Base-by-base conservation (phyloP, 2,888 invertebrate species). In the Rhaphigaster nebulosa region DNA sequence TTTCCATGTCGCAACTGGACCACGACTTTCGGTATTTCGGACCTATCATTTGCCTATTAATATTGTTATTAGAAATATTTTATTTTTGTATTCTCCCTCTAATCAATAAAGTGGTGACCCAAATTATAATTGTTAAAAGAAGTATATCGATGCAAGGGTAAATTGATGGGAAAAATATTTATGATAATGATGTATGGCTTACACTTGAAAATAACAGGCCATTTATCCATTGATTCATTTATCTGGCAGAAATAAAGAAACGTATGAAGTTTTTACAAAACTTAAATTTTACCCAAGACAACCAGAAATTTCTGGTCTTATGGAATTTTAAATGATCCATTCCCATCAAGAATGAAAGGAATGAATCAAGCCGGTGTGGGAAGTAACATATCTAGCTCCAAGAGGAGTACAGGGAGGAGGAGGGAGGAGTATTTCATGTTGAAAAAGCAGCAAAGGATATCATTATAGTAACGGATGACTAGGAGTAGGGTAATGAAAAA, bases 401-500 rank as follows among this genome's bases (percentile, higher is more conserved):
- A 50, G 50, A 41, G 56, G 38, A 38, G 50, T 56, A 60, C 50
- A 29, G 52, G 29, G 50, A 41, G 56, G 38, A 38, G 50, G 87
- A 60, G 56, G 38, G 41, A 41, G 88, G 60, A 88, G 88, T 60
- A 88, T 60, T 88, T 88, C 60, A 88, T 41, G 89, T 45, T 89
- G 89, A 89, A 89, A 89, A 89, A 89, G 89, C 89, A 89, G 89
- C 89, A 89, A 65, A 89, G 89, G 89, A 89, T 89, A 70, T 89
- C 89, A 89, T 89, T 89, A 89, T 89, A 89, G 89, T 60, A 89
- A 89, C 65, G 89, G 56, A 90, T 90, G 87, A 70, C 89, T 65
- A 70, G 89, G 65, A 89, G 89, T 34, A n/a, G 89, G 90, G 89
- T 91, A 91, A 90, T 90, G 91, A 91, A 89, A 90, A 91, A 90